A percentile compares a stretch with the other conserved stretches of the same genome.
These are phyloP conservation scores for Hyppa rectilinea DNA, from an alignment of 2,888 invertebrate genomes.

Conservation along the genomic window DNA sequence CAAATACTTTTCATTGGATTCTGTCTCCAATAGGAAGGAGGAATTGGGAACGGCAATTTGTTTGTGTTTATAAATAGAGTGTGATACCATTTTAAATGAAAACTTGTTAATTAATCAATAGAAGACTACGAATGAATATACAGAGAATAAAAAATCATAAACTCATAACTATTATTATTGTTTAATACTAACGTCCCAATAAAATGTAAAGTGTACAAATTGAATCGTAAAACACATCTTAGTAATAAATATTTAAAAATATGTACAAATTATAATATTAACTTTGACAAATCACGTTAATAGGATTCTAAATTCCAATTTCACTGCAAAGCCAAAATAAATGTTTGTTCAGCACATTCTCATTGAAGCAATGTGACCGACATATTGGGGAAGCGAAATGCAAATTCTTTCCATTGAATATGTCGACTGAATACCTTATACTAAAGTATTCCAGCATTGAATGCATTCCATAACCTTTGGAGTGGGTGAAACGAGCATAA, in stretches of 20 bases:
- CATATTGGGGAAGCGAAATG: conserved; percentile 53
- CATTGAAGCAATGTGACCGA: conserved; percentile 44
- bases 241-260: neutral
- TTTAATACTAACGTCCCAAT: too few species aligned
- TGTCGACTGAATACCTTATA: conserved; percentile 55
- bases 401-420: conserved; percentile 57
- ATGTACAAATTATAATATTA: neutral
- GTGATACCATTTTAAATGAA: too few species aligned
- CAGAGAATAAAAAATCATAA: neutral
- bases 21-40: conserved; percentile 17
- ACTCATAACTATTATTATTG: neutral
- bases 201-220: neutral
- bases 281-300: conserved; percentile 22
- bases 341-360: conserved; percentile 47
- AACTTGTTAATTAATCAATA: too few species aligned
- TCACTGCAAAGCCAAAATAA: conserved; percentile 30
- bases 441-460: conserved; percentile 57
- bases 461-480: conserved; percentile 55
- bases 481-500: conserved; percentile 45
- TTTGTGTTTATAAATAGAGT: neutral
- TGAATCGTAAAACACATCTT: neutral
- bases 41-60: neutral
- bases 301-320: conserved; percentile 1
- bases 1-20: conserved; percentile 48
- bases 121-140: neutral